Base-by-base conservation (phyloP, 2,888 invertebrate species). In the Tortrix viridana region DNA sequence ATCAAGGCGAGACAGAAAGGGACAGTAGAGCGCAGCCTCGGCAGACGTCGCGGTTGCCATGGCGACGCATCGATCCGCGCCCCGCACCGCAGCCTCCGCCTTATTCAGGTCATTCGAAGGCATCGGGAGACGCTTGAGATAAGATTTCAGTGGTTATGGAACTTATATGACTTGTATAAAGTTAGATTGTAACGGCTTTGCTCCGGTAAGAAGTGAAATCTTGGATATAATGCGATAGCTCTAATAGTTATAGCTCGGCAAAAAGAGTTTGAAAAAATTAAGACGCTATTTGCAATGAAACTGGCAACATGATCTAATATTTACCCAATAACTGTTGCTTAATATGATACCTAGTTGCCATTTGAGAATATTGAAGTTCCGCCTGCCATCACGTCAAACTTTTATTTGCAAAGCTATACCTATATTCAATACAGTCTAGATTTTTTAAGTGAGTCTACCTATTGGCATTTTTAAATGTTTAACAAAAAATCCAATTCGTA, bases 11-110 rank as follows among this genome's bases (percentile, higher is more conserved):
- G 91, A 92, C 85, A 90, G 91, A 92, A 82, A 89, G 89, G 84
- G 92, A 91, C 84, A 91, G 91, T 89, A 89, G 86, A 86, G 88
- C 86, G 88, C 91, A 90, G 89, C 85, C 90, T 90, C 89, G 88
- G 91, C 91, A 92, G 92, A 91, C 92, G 90, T 92, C 88, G 90
- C 91, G 82, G 91, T 92, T 80, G 86, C 83, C 79, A 89, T 90
- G 82, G 86, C 77, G 84, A 89, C 90, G 77, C 90, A 92, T 92
- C 92, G 92, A 92, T 92, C 89, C 84, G 84, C 78, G 73, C 67
- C 55, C 73, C 69, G 74, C 76, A 72, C 70, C 77, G 74, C 86
- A 86, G 85, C 87, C 88, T 85, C 85, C 81, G 70, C 73, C 75
- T 85, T 84, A 91, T 90, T 81, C 90, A 90, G 91, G 90, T 91